Evolutionary conservation across 2,113 vertebrate species (phyloP).

Genomic region (Scolopax mira): DNA sequence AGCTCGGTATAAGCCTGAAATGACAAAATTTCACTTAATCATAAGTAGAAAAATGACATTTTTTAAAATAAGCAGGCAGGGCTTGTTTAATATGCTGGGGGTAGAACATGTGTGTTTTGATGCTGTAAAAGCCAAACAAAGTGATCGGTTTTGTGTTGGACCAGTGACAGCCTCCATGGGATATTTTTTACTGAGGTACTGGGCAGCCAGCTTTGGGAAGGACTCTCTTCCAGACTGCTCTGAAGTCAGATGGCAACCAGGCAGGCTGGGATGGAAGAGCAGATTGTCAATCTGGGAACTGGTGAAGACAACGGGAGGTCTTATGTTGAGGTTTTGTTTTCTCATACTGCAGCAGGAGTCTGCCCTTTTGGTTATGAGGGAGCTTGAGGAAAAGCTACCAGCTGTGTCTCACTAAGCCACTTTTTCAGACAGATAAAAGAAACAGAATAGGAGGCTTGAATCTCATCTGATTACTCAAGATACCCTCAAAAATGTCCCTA

Average conservation of each 20-base stretch:
- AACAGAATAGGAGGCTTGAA: neutral
- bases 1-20: conserved; percentile 8
- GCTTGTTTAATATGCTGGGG: neutral
- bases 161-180: neutral
- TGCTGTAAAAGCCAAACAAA: neutral
- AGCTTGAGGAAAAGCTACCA: neutral
- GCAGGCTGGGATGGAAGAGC: neutral
- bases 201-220: accelerated
- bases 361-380: neutral
- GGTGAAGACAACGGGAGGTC: accelerated
- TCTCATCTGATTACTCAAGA: neutral
- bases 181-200: neutral
- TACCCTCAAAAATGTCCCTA: neutral
- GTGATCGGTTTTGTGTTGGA: neutral
- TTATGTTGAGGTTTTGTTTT: neutral
- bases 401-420: neutral
- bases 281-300: neutral
- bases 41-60: neutral
- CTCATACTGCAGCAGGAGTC: neutral
- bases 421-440: neutral
- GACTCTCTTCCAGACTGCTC: neutral
- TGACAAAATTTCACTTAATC: neutral
- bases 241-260: neutral
- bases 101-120: neutral
- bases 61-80: neutral